Percentiles rank a stretch among this genome's conserved stretches.
Evolutionary conservation across 1,140 invertebrate genomes (phyloP).

Genomic region (Drosophila pruinosa): DNA sequence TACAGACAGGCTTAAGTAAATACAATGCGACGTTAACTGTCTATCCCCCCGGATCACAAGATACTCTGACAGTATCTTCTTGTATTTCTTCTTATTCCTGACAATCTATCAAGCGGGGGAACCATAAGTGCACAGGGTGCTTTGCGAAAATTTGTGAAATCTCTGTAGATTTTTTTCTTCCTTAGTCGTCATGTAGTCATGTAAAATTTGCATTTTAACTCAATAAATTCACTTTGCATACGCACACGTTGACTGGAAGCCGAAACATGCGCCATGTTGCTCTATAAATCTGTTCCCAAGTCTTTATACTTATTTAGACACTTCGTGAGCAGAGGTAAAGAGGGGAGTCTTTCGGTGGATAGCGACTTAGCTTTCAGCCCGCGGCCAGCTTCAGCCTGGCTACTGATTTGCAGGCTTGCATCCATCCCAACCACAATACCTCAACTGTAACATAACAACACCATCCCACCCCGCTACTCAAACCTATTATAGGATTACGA

Average conservation of each 20-base stretch:
- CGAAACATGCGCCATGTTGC: conserved; percentile 58
- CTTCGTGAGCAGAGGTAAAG: conserved; percentile 11
- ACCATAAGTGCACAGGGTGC: conserved; percentile 58
- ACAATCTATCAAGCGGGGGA: conserved; percentile 66
- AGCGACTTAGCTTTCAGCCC: conserved; percentile 53
- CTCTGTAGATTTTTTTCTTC: conserved; percentile 43
- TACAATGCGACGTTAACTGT: conserved; percentile 48
- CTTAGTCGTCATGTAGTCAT: conserved; percentile 34
- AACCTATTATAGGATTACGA: conserved; percentile 56
- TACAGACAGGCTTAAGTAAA: conserved; percentile 74
- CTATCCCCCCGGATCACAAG: neutral
- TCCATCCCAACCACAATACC: conserved; percentile 28
- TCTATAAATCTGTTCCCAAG: conserved; percentile 73
- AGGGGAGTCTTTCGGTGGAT: conserved; percentile 7
- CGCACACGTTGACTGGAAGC: conserved; percentile 53
- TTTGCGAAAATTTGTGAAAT: conserved; percentile 72
- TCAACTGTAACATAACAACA: neutral
- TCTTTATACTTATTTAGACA: too few relatives aligned
- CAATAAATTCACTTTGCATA: conserved; percentile 82
- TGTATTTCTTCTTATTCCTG: conserved; percentile 27
- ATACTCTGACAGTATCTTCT: neutral
- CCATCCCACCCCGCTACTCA: neutral
- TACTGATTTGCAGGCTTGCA: conserved; percentile 57
- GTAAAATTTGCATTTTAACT: conserved; percentile 80
- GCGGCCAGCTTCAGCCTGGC: conserved; percentile 56